Evolutionary conservation across 2,888 invertebrate genomes (phyloP).

Genomic region (Copidosoma aretas): DNA sequence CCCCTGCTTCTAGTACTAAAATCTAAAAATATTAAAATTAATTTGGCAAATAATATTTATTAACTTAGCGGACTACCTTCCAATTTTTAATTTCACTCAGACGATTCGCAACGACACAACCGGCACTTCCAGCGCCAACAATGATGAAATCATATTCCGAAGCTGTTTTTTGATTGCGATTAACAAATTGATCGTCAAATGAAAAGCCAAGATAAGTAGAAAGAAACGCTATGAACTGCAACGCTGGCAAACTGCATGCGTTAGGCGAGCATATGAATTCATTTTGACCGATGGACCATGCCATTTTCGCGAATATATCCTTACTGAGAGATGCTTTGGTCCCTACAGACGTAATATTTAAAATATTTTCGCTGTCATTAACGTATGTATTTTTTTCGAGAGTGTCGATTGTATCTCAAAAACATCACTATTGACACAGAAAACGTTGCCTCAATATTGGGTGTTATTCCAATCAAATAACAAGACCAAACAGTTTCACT

Average conservation of each 20-base stretch:
- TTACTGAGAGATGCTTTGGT: too few species aligned
- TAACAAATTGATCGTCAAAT: background rate
- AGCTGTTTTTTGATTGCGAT: background rate
- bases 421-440: too few species aligned
- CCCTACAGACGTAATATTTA: too few species aligned
- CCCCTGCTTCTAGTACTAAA: constrained; percentile 70
- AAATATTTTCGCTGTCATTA: too few species aligned
- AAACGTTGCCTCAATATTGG: too few species aligned
- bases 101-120: constrained; percentile 25
- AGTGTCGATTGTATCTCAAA: too few species aligned
- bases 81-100: constrained; percentile 9
- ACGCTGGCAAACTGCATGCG: background rate
- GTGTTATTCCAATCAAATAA: too few species aligned
- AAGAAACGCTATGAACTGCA: background rate
- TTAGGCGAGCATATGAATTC: constrained; percentile 21
- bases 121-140: constrained; percentile 21
- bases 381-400: too few species aligned
- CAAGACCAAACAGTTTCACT: too few species aligned
- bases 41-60: background rate
- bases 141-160: constrained; percentile 22
- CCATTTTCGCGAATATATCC: background rate
- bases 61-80: constrained; percentile 8
- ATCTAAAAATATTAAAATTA: constrained; percentile 61
- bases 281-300: constrained; percentile 2
- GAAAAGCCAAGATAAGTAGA: constrained; percentile 3